Evolutionary conservation across 1,140 invertebrate species (phyloP), one percentile per base, ranked within the genome.

Genomic region (Akabosia matsudoensis): DNA sequence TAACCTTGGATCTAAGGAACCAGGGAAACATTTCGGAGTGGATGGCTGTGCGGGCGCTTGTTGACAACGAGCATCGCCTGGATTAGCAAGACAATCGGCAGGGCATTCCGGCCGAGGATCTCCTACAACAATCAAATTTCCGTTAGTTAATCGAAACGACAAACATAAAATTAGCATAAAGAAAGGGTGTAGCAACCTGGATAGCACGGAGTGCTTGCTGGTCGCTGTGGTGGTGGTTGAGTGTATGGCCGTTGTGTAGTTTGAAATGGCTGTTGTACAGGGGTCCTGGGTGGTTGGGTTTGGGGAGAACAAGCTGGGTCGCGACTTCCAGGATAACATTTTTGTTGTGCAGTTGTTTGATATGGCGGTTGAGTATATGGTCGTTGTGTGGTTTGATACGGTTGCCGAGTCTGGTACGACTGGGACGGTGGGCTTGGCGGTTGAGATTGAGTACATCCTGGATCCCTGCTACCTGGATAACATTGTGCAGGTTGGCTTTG

Each of bases 171-270:
- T n/a, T n/a, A n/a, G n/a, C n/a, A n/a, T n/a, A n/a, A n/a, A n/a
- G n/a, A n/a, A n/a, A n/a, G n/a, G n/a, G n/a, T n/a, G 24, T 24
- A 45, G 3, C 22, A 30, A 67, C 61, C 61, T 30, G 61, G 61
- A 67, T 67, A 67, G 30, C 61, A 67, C 10, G 31, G 28, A 13
- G 2, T 28, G n/a, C 26, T 30, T 10, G 54, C 24, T 16, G 54
- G 4, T 67, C 7, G 61, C 10, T 30, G 61, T 1, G 26, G 24
- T 7, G 54, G 54, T 61, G 61, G 61, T 10, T 28, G 61, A 67
- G 54, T 61, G n/a, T 61, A 61, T 30, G 61, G 61, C 10, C 61
- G 61, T n/a, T 67, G 61, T 30, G 61, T 67, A 7, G 61, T 67
- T n/a, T 7, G 28, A 3, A 10, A 10, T 13, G 7, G 26, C 4